A percentile compares a stretch with the other conserved stretches of the same genome.
Conservation (phyloP, 2,888 invertebrate genomes). For the Thecocarcelia acutangulata region DNA sequence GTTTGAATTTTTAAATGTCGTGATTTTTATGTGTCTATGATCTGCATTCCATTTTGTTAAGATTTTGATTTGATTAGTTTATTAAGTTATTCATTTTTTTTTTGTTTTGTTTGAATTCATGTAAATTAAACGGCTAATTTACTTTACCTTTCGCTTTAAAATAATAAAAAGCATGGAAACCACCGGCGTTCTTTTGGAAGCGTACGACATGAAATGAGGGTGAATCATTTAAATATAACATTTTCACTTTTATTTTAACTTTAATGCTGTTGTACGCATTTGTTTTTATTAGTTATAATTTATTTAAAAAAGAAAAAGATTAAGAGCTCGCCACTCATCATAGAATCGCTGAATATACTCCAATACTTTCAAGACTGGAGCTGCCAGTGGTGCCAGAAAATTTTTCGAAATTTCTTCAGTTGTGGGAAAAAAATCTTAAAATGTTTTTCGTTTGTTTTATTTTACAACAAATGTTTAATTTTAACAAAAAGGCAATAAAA, state of each 20-base stretch:
- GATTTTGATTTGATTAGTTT: conserved; percentile 57
- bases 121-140: conserved; percentile 49
- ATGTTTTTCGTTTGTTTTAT: too few relatives aligned
- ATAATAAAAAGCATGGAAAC: conserved; percentile 8
- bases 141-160: not conserved
- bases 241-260: conserved; percentile 61
- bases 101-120: conserved; percentile 36
- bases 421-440: too few relatives aligned
- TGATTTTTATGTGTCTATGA: conserved; percentile 56
- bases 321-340: conserved; percentile 28
- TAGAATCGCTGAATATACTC: conserved; percentile 20
- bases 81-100: conserved; percentile 55
- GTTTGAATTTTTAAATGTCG: conserved; percentile 45
- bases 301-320: not conserved
- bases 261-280: conserved; percentile 21
- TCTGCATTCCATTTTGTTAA: conserved; percentile 55
- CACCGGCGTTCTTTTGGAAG: not conserved
- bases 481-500: too few relatives aligned
- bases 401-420: too few relatives aligned
- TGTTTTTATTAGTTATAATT: too few relatives aligned
- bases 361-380: conserved; percentile 35
- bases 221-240: conserved; percentile 57
- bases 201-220: conserved; percentile 53
- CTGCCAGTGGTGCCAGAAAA: too few relatives aligned
- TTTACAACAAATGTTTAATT: too few relatives aligned